Base-by-base conservation (phyloP, 92 coral and sea anemone species). In the Porites evermanni region DNA sequence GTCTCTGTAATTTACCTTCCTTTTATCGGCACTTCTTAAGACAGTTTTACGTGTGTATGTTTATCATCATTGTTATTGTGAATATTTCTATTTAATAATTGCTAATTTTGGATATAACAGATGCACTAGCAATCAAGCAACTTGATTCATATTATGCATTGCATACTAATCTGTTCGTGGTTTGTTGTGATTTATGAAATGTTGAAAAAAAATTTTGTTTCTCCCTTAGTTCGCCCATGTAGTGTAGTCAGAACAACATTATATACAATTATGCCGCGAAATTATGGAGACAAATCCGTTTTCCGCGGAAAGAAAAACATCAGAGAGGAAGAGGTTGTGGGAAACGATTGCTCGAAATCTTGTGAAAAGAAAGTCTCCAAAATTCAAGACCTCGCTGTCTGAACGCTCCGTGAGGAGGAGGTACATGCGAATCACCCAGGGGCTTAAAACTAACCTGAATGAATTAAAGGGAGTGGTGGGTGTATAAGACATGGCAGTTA, bases 351-450 rank as follows among this genome's bases (percentile, higher is more conserved):
- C 75, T 16, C 47, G 53, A 47, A 54, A 80, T 81, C 73, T 81
- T 72, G 78, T 70, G 67, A 60, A 52, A 63, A 53, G 71, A 11
- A 78, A 87, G 29, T 70, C 80, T 26, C 91, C 91, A 73, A 81
- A 80, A 65, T 74, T 81, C 79, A 18, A 80, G 32, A 47, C 72
- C 52, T 67, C 72, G 21, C 26, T 83, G 72, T 74, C 88, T 58
- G 78, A 83, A 81, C 81, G 88, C 67, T 74, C 92, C 7, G 92
- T 88, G 77, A 73, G 64, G 84, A 3, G 4, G 38, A 32, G 38
- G 38, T 32, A 32, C 38, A 32, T 32, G 3, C 38, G 38, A 32
- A 32, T 32, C 26, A 24, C 26, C 26, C 26, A 24, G 26, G 26
- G 26, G 38, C 1, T 32, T 32, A 32, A 32, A 32, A 3, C 38